These are phyloP conservation scores for Lasioglossum marginatum DNA, from an alignment of 2,888 invertebrate genomes.

Conservation along the genomic window DNA sequence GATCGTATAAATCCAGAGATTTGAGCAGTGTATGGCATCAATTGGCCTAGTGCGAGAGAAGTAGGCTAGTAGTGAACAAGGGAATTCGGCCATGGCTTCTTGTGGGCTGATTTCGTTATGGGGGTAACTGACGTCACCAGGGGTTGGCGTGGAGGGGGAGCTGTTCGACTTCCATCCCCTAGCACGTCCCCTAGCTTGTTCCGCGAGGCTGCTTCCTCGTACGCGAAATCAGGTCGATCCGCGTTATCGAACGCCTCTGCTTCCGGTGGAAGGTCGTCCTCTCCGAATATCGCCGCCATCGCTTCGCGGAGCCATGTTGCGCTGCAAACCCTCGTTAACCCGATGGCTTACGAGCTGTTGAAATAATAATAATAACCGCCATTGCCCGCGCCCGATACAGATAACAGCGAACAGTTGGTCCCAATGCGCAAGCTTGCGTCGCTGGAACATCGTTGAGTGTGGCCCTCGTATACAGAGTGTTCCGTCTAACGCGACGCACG, in stretches of 20 bases:
- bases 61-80: constrained; percentile 31
- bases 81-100: constrained; percentile 49
- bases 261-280: constrained; percentile 40
- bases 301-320: constrained; percentile 1
- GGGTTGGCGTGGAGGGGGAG: constrained; percentile 31
- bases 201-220: constrained; percentile 34
- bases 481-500: no score
- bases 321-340: not conserved
- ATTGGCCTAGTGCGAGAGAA: constrained; percentile 6
- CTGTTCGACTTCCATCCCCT: constrained; percentile 14
- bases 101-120: constrained; percentile 50
- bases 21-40: not conserved
- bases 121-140: constrained; percentile 59
- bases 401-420: not conserved
- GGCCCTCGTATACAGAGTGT: no score
- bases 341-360: not conserved
- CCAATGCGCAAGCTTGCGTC: not conserved
- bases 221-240: constrained; percentile 61
- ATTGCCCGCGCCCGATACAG: not conserved
- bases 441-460: no score
- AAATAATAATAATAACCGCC: constrained; percentile 2
- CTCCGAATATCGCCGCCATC: constrained; percentile 6
- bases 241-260: constrained; percentile 47
- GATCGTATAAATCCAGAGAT: not conserved
- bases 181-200: constrained; percentile 4